phyloP scores from a whole-genome alignment of 2,888 invertebrate genomes.

The Chaitophorus viminalis region DNA sequence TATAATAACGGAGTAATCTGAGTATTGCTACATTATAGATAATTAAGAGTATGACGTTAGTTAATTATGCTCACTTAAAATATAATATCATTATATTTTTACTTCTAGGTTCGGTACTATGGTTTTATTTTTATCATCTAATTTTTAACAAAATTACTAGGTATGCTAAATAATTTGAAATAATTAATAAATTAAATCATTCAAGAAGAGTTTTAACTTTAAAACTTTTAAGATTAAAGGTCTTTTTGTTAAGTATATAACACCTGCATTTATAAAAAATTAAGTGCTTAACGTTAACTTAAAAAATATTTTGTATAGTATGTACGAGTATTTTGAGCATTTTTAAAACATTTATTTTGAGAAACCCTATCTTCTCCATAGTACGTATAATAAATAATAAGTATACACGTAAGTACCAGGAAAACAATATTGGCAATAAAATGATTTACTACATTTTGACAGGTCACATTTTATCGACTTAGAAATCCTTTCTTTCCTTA shows the following conservation, averaged over 20 bases:
- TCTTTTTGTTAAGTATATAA: too few species aligned
- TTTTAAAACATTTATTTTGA: background rate
- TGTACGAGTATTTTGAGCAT: background rate
- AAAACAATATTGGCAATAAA: slow-evolving; percentile 37
- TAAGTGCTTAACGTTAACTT: too few species aligned
- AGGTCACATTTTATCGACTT: background rate
- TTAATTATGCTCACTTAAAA: background rate
- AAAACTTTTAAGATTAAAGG: too few species aligned
- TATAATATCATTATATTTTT: background rate
- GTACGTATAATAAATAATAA: too few species aligned
- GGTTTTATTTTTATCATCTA: too few species aligned
- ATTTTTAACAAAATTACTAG: too few species aligned
- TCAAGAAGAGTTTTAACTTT: too few species aligned
- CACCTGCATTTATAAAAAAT: too few species aligned
- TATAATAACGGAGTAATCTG: slow-evolving; percentile 19
- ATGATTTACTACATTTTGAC: slow-evolving; percentile 29
- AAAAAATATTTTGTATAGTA: background rate
- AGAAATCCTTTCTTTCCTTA: slow-evolving; percentile 38
- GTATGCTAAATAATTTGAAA: too few species aligned
- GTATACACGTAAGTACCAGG: slow-evolving; percentile 16
- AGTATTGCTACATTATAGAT: slow-evolving; percentile 8
- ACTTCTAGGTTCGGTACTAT: too few species aligned
- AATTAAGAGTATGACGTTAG: background rate
- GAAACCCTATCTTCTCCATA: slow-evolving; percentile 8
- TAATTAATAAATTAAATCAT: too few species aligned